A percentile compares a stretch with the other conserved stretches of the same genome.
Conservation (phyloP, 53 echinoderm and acorn worm genomes). For the Paelopatides confundens region DNA sequence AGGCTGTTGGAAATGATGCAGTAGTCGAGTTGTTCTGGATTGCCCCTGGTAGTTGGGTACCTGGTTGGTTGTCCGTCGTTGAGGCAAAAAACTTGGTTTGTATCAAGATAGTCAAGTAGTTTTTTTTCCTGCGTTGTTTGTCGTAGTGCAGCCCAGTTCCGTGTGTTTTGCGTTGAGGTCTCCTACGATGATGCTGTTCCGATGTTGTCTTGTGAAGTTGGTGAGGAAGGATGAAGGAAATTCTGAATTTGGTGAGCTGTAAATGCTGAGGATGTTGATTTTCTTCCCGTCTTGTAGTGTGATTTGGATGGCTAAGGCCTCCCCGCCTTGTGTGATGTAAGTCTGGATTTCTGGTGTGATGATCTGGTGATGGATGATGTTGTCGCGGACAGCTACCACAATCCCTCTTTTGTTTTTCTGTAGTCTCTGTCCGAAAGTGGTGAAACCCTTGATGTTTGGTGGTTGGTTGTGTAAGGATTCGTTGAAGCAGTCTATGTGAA, state of each 20-base stretch:
- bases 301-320: neutral
- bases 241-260: neutral
- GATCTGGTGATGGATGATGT: neutral
- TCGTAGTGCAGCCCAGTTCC: neutral
- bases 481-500: neutral
- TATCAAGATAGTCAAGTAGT: too few species aligned
- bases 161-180: conserved; percentile 11
- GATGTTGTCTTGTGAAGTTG: neutral
- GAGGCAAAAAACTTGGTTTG: neutral
- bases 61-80: neutral
- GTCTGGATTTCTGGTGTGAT: neutral
- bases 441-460: neutral
- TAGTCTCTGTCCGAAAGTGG: neutral
- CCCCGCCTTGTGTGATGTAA: neutral
- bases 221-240: neutral
- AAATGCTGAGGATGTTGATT: neutral
- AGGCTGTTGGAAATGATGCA: neutral
- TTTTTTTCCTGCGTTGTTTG: conserved; percentile 1
- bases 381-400: neutral
- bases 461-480: neutral
- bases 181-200: neutral
- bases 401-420: neutral
- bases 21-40: conserved; percentile 5
- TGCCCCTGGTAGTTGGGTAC: neutral
- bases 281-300: neutral